phyloP scores from a whole-genome alignment of 2,888 invertebrate genomes.

The Lasioglossum figueresi region DNA sequence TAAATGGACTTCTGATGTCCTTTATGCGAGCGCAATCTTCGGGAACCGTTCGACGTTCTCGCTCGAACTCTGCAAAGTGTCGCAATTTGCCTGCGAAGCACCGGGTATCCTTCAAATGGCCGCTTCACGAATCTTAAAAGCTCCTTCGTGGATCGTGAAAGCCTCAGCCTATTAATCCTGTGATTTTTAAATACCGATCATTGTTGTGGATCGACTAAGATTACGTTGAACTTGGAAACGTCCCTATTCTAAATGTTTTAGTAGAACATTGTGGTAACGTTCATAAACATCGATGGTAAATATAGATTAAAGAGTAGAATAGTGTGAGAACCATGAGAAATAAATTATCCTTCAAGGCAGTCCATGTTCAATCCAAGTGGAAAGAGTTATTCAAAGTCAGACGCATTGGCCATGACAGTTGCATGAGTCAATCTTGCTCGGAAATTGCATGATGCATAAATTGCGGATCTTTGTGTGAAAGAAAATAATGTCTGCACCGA shows the following conservation, averaged over 20 bases:
- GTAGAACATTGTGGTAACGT: not conserved
- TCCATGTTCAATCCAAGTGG: not conserved
- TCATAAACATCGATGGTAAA: not conserved
- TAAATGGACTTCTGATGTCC: conserved; percentile 63
- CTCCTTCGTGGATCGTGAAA: not conserved
- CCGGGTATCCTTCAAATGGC: not conserved
- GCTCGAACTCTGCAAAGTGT: not conserved
- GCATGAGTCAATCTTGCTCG: not conserved
- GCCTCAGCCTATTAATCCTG: not conserved
- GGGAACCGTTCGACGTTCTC: conserved; percentile 18
- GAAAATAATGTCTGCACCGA: not conserved
- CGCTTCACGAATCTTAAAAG: not conserved
- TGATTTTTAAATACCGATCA: not conserved
- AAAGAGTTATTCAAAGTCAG: conserved; percentile 1
- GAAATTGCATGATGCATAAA: not conserved
- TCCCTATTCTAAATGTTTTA: not conserved
- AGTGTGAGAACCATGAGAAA: not conserved
- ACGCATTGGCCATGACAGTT: not conserved
- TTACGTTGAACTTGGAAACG: not conserved
- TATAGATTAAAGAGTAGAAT: not conserved
- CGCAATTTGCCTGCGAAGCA: not conserved
- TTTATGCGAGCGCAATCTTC: conserved; percentile 47
- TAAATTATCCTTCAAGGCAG: not conserved
- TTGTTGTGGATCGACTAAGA: not conserved
- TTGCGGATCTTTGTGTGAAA: not conserved